Conservation (phyloP, 2,888 invertebrate genomes). For the Papilio demoleus region DNA sequence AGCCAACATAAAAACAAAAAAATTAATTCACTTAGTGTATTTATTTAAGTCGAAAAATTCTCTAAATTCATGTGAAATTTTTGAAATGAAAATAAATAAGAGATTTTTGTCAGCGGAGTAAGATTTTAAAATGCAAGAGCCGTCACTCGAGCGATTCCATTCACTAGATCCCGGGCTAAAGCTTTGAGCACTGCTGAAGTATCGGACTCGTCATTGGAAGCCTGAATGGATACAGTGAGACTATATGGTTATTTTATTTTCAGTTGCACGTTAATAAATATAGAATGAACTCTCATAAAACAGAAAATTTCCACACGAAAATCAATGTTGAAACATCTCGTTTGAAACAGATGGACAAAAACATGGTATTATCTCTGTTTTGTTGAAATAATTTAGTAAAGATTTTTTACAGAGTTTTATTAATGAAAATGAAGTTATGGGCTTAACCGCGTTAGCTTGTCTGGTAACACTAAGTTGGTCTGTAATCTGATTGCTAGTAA, state of each 20-base stretch:
- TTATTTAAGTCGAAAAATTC: background rate
- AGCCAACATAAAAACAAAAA: too few species aligned
- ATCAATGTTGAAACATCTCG: too few species aligned
- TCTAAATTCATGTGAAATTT: background rate
- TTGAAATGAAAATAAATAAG: slow-evolving; percentile 13
- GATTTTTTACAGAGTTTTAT: too few species aligned
- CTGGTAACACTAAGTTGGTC: too few species aligned
- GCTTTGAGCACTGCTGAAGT: slow-evolving; percentile 11
- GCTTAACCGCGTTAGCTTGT: too few species aligned
- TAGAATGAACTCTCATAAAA: background rate
- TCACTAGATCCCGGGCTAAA: slow-evolving; percentile 1
- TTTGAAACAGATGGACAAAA: too few species aligned
- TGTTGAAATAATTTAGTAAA: too few species aligned
- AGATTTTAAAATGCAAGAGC: slow-evolving; percentile 17
- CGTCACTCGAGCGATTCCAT: slow-evolving; percentile 16
- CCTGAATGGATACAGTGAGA: background rate
- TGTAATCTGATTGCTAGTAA: too few species aligned
- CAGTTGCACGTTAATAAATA: background rate
- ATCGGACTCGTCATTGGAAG: slow-evolving; percentile 9
- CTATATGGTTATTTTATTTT: background rate
- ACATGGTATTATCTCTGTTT: too few species aligned
- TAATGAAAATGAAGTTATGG: too few species aligned
- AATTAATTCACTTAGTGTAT: too few species aligned
- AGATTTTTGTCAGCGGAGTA: slow-evolving; percentile 14
- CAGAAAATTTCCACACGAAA: background rate